Base-by-base conservation (phyloP, 2,797 vertebrate genomes). In the Diceros bicornis region DNA sequence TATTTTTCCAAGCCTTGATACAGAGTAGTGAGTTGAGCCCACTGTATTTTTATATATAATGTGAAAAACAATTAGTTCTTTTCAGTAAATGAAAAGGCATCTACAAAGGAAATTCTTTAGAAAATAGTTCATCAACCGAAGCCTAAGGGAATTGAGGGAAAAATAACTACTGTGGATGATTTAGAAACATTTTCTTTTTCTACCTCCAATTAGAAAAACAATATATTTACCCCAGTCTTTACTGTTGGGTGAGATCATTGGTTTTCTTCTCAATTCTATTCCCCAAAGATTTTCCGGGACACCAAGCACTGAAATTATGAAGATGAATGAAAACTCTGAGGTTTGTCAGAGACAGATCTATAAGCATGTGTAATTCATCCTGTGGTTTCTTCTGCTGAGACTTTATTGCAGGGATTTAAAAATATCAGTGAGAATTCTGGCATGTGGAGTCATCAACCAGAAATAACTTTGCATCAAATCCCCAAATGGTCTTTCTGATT, bases 381-480 rank as follows among this genome's bases (percentile, higher is more conserved):
- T 96, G 81, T 74, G 87, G 50, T 93, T 96, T 97, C 95, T 96
- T 87, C 94, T 95, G 71, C 90, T 83, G 82, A 95, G 93, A 95
- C 78, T 97, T 97, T 89, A 92, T 96, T 95, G 92, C 87, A 93
- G 78, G 72, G 77, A 91, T 98, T 97, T 98, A 97, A 98, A 98
- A 97, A 96, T 97, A 97, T 96, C 97, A 74, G 96, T 92, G 83
- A 97, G 96, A 96, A 91, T 83, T 90, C 93, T 95, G 97, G 89
- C 95, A 88, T 96, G 96, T 92, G 94, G 75, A 89, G 66, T 97
- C 90, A 97, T 96, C 96, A 95, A 75, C 97, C 93, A 90, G 90
- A 97, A 97, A 98, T 97, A 97, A 96, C 90, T 96, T 97, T 95
- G 92, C 93, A 96, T 97, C 96, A 86, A 96, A 97, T 97, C 90